Percentiles rank a stretch among this genome's conserved stretches.
These are phyloP conservation scores for Harpegnathos saltator DNA, from an alignment of 1,140 invertebrate genomes.

Conservation along the genomic window DNA sequence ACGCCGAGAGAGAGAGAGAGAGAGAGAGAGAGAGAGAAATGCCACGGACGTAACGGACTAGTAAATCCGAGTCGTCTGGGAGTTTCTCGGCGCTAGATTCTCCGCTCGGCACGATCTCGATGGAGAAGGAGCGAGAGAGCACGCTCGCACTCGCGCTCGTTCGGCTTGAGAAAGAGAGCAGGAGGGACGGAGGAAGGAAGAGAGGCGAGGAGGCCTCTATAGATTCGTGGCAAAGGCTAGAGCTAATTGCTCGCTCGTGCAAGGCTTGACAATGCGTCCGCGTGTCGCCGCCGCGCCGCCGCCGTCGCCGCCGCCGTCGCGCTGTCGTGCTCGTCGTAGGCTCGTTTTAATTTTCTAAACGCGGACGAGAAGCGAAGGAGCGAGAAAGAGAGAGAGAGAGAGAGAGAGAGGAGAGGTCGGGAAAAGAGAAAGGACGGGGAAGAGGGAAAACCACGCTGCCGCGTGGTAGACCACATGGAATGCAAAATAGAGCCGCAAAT, in stretches of 20 bases:
- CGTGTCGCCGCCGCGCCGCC: constrained; percentile 46
- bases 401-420: not conserved
- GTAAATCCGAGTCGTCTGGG: constrained; percentile 65
- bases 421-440: constrained; percentile 26
- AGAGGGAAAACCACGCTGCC: constrained; percentile 49
- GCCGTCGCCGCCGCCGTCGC: constrained; percentile 1
- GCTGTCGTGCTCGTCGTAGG: not conserved
- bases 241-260: constrained; percentile 74
- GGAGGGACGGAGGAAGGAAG: constrained; percentile 20
- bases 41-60: constrained; percentile 29
- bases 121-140: constrained; percentile 47
- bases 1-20: no score
- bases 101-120: constrained; percentile 18
- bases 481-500: constrained; percentile 82
- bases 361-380: constrained; percentile 37
- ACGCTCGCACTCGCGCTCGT: no score
- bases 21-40: constrained; percentile 40
- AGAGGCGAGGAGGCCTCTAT: not conserved
- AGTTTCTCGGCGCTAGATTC: constrained; percentile 21
- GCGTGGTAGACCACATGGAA: constrained; percentile 78
- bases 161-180: not conserved
- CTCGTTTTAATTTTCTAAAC: constrained; percentile 75
- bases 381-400: not conserved
- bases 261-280: constrained; percentile 72
- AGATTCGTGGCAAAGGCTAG: constrained; percentile 39